These are phyloP conservation scores for Anisognathus igniventris DNA, from an alignment of 2,797 vertebrate species.

Conservation along the genomic window DNA sequence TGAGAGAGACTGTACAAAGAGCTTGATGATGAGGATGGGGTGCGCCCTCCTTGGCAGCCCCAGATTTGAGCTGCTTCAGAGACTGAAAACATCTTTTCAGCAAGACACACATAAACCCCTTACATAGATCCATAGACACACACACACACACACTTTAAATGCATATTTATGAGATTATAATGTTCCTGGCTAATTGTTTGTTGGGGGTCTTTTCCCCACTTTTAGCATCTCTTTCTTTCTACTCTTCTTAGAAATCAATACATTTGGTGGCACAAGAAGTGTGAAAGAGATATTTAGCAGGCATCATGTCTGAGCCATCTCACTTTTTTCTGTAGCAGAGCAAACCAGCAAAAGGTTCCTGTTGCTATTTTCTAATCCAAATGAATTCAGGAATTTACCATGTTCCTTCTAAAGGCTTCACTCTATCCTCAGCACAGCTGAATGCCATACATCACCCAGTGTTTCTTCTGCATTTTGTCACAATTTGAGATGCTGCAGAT, in stretches of 20 bases:
- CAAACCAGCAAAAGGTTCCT: constrained; percentile 25
- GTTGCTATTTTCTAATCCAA: constrained; percentile 24
- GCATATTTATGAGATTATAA: constrained; percentile 44
- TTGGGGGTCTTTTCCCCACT: neutral
- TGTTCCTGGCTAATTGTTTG: neutral
- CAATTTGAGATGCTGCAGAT: neutral
- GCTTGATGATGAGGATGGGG: constrained; percentile 9
- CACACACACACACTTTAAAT: constrained; percentile 19
- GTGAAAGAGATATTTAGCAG: neutral
- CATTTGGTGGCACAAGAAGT: constrained; percentile 21
- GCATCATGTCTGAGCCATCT: neutral
- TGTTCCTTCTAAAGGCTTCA: constrained; percentile 3
- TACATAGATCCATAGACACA: neutral
- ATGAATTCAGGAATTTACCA: constrained; percentile 20
- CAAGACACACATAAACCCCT: constrained; percentile 25
- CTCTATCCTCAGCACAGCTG: neutral
- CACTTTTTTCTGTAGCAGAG: neutral
- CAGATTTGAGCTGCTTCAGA: constrained; percentile 1
- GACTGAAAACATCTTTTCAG: constrained; percentile 33
- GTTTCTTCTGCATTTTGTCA: constrained; percentile 20
- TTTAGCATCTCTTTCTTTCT: neutral
- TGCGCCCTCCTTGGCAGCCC: neutral
- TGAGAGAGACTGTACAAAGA: neutral
- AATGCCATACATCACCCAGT: neutral
- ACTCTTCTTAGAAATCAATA: constrained; percentile 20